Percentiles rank a stretch among this genome's conserved stretches.
These are phyloP conservation scores for Daboia siamensis DNA, from an alignment of 2,113 vertebrate species.

Conservation along the genomic window DNA sequence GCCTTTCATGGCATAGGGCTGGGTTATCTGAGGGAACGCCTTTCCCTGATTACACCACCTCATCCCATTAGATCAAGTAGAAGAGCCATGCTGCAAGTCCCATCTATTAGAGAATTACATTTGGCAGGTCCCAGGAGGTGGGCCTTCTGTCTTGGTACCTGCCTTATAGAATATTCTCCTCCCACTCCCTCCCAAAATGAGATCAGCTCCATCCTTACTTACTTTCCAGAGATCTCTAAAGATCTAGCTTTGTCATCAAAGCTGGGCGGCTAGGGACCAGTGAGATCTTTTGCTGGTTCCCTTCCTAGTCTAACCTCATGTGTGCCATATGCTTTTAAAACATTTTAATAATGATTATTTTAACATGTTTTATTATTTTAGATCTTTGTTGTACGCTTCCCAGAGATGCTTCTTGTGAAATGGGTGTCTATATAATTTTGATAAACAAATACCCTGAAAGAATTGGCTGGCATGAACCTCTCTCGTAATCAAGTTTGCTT, in stretches of 20 bases:
- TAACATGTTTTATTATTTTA: neutral
- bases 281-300: too few relatives aligned
- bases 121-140: neutral
- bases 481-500: neutral
- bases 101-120: neutral
- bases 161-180: neutral
- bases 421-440: too few relatives aligned
- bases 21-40: neutral
- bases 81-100: neutral
- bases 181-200: neutral
- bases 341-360: neutral
- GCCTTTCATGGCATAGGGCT: neutral
- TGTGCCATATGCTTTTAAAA: neutral
- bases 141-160: neutral
- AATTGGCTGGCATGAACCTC: too few relatives aligned
- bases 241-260: neutral
- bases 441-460: neutral
- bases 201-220: neutral
- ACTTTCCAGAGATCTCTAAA: neutral
- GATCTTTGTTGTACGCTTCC: neutral
- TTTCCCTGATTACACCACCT: neutral
- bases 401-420: neutral
- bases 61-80: neutral
- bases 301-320: neutral
- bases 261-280: neutral